Evolutionary conservation across 2,797 vertebrate genomes (phyloP).

Genomic region (Pelodytes ibericus): DNA sequence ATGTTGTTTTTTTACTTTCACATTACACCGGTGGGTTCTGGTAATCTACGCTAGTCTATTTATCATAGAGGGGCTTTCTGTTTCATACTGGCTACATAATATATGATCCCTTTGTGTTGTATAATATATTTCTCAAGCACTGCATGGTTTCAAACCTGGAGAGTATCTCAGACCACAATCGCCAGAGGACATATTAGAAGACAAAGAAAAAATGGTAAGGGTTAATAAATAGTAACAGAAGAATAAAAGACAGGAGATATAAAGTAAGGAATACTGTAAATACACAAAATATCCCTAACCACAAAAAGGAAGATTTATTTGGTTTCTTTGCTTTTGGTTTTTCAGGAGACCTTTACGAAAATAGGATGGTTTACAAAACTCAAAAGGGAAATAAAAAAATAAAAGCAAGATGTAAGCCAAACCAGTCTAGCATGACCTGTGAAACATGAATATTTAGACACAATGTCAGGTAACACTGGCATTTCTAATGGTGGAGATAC

Average conservation of each 20-base stretch:
- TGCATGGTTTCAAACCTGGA: neutral
- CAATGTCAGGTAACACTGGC: neutral
- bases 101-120: neutral
- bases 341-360: slow-evolving; percentile 4
- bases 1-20: neutral
- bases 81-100: neutral
- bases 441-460: slow-evolving; percentile 25
- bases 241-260: neutral
- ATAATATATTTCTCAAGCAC: neutral
- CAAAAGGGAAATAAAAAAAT: neutral
- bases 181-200: slow-evolving; percentile 2
- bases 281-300: slow-evolving; percentile 9
- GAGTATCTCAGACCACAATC: slow-evolving; percentile 28
- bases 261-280: slow-evolving; percentile 6
- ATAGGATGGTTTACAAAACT: slow-evolving; percentile 1
- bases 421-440: slow-evolving; percentile 12
- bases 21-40: neutral
- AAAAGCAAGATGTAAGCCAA: slow-evolving; percentile 27
- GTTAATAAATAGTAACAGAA: slow-evolving; percentile 8
- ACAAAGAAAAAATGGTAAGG: neutral
- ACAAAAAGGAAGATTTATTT: slow-evolving; percentile 37
- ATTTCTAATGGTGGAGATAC: neutral
- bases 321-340: slow-evolving; percentile 2
- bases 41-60: neutral
- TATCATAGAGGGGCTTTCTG: neutral